Percentiles rank a stretch among this genome's conserved stretches.
Conservation (phyloP, 2,888 invertebrate genomes). For the Rhagonycha lutea region DNA sequence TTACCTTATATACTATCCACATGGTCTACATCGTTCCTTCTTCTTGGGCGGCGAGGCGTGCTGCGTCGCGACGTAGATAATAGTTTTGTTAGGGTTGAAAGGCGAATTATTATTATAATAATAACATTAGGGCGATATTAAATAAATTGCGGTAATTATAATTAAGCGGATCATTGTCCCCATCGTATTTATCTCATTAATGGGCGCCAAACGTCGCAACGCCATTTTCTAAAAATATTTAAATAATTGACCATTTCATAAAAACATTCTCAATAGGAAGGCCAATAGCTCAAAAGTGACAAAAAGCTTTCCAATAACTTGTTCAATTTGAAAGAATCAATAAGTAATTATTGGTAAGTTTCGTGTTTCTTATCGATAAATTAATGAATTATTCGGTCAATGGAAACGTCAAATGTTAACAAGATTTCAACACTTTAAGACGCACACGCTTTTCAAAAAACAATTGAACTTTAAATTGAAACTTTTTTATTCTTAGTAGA, state of each 20-base stretch:
- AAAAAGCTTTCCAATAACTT: background rate
- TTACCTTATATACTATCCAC: constrained; percentile 21
- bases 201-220: constrained; percentile 13
- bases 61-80: constrained; percentile 25
- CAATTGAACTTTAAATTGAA: background rate
- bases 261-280: background rate
- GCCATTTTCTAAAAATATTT: background rate
- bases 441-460: background rate
- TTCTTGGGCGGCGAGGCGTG: constrained; percentile 20
- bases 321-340: background rate
- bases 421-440: background rate
- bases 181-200: constrained; percentile 5
- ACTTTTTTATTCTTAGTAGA: background rate
- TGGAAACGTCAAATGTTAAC: background rate
- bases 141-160: constrained; percentile 29
- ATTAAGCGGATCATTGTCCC: constrained; percentile 20
- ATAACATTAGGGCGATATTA: constrained; percentile 18
- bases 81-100: constrained; percentile 25
- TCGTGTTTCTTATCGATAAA: background rate
- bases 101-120: constrained; percentile 13
- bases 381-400: background rate
- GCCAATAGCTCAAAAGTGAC: background rate
- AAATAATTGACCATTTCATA: background rate
- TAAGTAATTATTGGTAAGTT: background rate
- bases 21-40: constrained; percentile 20